Conservation (phyloP, 2,113 vertebrate species). For the Sigmodon hispidus region DNA sequence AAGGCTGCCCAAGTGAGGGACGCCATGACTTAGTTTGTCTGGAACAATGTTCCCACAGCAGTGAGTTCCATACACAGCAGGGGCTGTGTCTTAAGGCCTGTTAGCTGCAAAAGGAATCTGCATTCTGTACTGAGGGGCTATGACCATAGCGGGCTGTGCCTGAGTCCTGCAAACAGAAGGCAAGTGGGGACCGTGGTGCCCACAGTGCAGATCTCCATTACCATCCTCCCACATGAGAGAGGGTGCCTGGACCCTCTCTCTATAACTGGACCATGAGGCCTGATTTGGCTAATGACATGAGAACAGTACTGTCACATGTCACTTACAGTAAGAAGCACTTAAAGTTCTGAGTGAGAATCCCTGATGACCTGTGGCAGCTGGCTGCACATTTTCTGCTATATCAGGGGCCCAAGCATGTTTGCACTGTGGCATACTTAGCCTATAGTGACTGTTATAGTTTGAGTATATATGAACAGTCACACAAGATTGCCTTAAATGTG, state of each 20-base stretch:
- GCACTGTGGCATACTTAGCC: too few species aligned
- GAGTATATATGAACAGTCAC: background rate
- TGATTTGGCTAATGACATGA: background rate
- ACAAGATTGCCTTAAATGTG: background rate
- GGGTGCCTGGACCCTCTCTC: too few species aligned
- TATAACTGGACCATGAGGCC: too few species aligned
- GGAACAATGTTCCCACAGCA: accelerated
- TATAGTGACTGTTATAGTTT: background rate
- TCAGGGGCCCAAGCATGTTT: background rate
- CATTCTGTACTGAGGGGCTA: background rate
- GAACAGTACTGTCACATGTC: background rate
- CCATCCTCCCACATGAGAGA: too few species aligned
- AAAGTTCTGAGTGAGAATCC: background rate
- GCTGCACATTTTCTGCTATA: too few species aligned
- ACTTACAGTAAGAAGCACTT: background rate
- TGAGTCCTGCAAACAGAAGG: background rate
- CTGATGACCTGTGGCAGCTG: accelerated
- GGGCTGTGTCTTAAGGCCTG: background rate
- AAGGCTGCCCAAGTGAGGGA: background rate
- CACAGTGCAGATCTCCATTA: accelerated
- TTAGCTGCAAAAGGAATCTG: background rate
- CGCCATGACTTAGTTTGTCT: background rate
- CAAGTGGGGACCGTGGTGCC: background rate
- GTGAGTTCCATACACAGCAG: too few species aligned
- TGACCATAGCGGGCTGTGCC: background rate